Evolutionary conservation across 2,888 invertebrate genomes (phyloP).

Genomic region (Agrenia bidenticulata): DNA sequence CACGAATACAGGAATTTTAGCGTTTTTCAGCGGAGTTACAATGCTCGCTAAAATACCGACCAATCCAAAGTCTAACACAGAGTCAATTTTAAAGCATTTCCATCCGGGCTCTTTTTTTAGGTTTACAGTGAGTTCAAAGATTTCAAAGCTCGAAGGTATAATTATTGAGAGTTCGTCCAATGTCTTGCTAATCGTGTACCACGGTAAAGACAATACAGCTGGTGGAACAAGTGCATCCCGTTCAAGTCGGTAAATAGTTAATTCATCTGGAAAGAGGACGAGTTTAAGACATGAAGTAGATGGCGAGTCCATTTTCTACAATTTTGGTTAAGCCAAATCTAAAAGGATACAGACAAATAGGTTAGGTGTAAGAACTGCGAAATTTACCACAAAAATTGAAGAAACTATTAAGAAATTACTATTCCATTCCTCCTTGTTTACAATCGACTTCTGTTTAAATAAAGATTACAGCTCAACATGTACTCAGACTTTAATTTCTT

Average conservation of each 20-base stretch:
- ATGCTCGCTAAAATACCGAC: slow-evolving; percentile 44
- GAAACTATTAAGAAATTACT: too few relatives aligned
- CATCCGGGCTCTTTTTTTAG: slow-evolving; percentile 17
- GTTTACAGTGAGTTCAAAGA: not conserved
- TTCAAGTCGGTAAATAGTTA: slow-evolving; percentile 11
- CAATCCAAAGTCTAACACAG: slow-evolving; percentile 40
- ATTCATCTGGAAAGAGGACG: not conserved
- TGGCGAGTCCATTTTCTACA: not conserved
- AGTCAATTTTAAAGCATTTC: slow-evolving; percentile 44
- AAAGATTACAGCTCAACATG: too few relatives aligned
- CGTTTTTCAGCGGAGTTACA: slow-evolving; percentile 38
- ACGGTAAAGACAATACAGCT: not conserved
- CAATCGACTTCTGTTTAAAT: too few relatives aligned
- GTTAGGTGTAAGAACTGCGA: too few relatives aligned
- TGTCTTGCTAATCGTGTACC: slow-evolving; percentile 18
- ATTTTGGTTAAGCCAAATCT: too few relatives aligned
- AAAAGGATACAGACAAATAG: too few relatives aligned
- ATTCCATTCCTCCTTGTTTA: too few relatives aligned
- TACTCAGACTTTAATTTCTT: too few relatives aligned
- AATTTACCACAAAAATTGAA: too few relatives aligned
- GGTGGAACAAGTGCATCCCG: not conserved
- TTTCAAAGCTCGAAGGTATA: not conserved
- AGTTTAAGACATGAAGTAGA: slow-evolving; percentile 10
- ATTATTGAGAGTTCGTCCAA: slow-evolving; percentile 13
- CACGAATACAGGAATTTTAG: slow-evolving; percentile 42